Percentiles rank a stretch among this genome's conserved stretches.
phyloP scores from a whole-genome alignment of 37 sponge, comb jelly and placozoan species.

The Dysidea cf. avara region DNA sequence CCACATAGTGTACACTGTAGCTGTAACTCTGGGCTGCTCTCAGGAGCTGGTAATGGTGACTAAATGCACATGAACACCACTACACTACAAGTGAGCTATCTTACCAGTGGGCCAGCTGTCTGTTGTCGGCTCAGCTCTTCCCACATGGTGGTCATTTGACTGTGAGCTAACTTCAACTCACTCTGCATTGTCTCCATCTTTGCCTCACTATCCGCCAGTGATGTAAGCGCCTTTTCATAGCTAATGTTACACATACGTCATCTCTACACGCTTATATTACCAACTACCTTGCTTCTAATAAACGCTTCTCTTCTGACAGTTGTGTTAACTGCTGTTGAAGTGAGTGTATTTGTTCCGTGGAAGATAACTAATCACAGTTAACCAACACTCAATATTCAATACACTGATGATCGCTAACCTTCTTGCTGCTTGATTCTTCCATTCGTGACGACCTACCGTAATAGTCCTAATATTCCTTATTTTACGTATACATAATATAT shows the following conservation, averaged over 20 bases:
- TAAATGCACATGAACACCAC: conserved; percentile 1
- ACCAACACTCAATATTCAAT: too few species aligned
- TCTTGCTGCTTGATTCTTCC: too few species aligned
- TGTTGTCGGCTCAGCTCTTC: conserved; percentile 44
- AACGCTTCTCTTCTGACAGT: too few species aligned
- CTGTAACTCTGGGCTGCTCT: conserved; percentile 8
- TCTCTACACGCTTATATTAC: too few species aligned
- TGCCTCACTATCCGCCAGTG: conserved; percentile 80
- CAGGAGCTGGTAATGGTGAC: not conserved
- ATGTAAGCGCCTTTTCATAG: conserved; percentile 80
- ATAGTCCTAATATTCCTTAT: too few species aligned
- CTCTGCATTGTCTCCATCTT: conserved; percentile 67
- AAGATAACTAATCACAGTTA: too few species aligned
- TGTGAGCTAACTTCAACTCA: conserved; percentile 71
- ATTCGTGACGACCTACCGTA: too few species aligned
- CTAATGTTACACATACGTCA: conserved; percentile 16
- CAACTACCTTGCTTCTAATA: too few species aligned
- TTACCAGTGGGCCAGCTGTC: not conserved
- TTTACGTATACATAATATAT: too few species aligned
- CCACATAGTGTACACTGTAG: conserved; percentile 69
- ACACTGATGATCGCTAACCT: too few species aligned
- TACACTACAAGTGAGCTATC: not conserved
- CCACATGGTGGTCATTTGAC: conserved; percentile 75
- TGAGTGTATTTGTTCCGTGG: too few species aligned
- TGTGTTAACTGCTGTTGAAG: too few species aligned